phyloP scores from a whole-genome alignment of 2,113 vertebrate genomes.

The Xiphophorus maculatus region DNA sequence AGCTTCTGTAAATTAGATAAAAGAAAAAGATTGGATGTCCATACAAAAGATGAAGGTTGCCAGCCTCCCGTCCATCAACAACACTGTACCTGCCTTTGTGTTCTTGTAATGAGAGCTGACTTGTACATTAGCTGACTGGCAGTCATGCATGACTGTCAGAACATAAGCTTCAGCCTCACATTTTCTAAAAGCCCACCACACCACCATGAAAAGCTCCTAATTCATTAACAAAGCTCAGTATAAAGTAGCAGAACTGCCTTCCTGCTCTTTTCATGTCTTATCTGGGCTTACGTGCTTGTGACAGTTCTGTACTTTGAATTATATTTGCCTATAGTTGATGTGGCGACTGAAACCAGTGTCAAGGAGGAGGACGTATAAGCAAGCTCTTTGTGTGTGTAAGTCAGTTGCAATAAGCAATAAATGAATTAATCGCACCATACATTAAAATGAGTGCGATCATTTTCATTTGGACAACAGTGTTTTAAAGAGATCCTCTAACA shows the following conservation, averaged over 20 bases:
- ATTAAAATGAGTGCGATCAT: too few species aligned
- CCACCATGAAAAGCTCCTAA: slow-evolving; percentile 25
- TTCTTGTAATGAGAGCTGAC: slow-evolving; percentile 16
- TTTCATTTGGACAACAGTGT: too few species aligned
- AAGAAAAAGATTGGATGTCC: not conserved
- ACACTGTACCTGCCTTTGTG: slow-evolving; percentile 11
- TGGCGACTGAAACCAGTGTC: slow-evolving; percentile 12
- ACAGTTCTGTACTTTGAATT: slow-evolving; percentile 41
- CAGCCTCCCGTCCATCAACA: not conserved
- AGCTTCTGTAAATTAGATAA: too few species aligned
- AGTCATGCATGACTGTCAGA: slow-evolving; percentile 48
- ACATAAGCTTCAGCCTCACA: slow-evolving; percentile 18
- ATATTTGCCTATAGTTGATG: slow-evolving; percentile 51
- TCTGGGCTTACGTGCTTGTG: slow-evolving; percentile 30
- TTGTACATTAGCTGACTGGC: slow-evolving; percentile 18
- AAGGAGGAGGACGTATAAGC: slow-evolving; percentile 38
- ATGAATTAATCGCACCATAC: too few species aligned
- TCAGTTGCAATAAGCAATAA: too few species aligned
- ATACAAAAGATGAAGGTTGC: slow-evolving; percentile 3
- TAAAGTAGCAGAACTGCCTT: slow-evolving; percentile 35
- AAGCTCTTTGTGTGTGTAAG: not conserved
- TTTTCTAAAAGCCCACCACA: slow-evolving; percentile 7
- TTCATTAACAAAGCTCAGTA: slow-evolving; percentile 46
- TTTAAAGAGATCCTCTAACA: too few species aligned
- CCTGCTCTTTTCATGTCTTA: slow-evolving; percentile 45